Percentiles rank a stretch among this genome's conserved stretches.
Evolutionary conservation across 2,797 vertebrate genomes (phyloP).

Genomic region (Helarctos malayanus): DNA sequence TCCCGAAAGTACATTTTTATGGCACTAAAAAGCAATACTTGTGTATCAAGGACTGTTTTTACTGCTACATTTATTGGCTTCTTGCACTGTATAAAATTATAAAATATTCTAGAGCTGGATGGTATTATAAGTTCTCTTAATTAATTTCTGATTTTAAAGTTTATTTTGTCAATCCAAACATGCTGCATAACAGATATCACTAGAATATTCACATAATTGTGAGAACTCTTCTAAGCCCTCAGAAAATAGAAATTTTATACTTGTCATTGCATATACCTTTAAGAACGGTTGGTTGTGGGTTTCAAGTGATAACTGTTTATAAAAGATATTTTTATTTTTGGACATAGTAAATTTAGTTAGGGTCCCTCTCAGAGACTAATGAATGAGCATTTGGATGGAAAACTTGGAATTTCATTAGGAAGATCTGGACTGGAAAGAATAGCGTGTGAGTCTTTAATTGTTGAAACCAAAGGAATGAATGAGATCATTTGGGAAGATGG

Average conservation of each 20-base stretch:
- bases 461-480: background rate
- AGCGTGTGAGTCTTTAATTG: background rate
- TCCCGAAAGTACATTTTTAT: slow-evolving; percentile 87
- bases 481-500: background rate
- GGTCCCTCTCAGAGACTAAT: background rate
- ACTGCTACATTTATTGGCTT: slow-evolving; percentile 82
- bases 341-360: background rate
- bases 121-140: slow-evolving; percentile 80
- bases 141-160: slow-evolving; percentile 84
- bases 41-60: slow-evolving; percentile 84
- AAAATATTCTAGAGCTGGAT: slow-evolving; percentile 58
- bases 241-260: background rate
- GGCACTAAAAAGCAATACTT: slow-evolving; percentile 84
- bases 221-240: background rate
- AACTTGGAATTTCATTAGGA: background rate
- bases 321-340: background rate
- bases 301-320: background rate
- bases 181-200: background rate
- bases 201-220: background rate
- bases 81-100: slow-evolving; percentile 81
- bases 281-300: background rate
- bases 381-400: background rate
- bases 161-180: slow-evolving; percentile 63
- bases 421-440: background rate
- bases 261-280: background rate